Evolutionary conservation across 2,797 vertebrate genomes (phyloP), one percentile per base, ranked within the genome.

Genomic region (Morus bassanus): DNA sequence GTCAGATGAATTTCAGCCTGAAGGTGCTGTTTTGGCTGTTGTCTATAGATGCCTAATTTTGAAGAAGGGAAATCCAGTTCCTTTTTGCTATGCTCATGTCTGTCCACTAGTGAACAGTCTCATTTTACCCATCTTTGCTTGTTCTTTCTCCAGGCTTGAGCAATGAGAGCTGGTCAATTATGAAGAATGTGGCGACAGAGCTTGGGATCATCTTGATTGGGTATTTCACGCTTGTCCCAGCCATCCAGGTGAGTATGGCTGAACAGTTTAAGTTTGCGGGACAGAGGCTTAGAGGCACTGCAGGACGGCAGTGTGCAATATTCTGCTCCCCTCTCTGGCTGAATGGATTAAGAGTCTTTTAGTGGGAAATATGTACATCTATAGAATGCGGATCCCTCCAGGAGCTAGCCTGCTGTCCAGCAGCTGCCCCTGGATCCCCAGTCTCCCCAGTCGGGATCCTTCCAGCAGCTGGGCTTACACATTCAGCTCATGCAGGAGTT

Each of bases 131-230:
- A 3, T 21, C 35, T 65, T 11, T 45, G 48, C 10, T 0, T 8
- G 33, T 37, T 75, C 37, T 48, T 63, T 25, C 43, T 63, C 10
- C 97, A 99, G 99, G 99, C 87, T 97, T 99, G 28, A 99, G 99
- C 98, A 99, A 98, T 3, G 99, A 99, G 98, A 99, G 99, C 98
- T 99, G 99, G 99, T 99, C 98, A 41, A 99, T 99, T 92, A 99
- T 99, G 99, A 99, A 99, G 98, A 99, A 99, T 97, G 98, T 99
- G 99, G 99, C 99, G 3, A 99, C 99, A 0, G 99, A 99, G 92
- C 98, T 99, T 19, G 99, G 99, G 95, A 99, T 99, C 97, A 99
- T 99, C 93, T 98, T 99, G 75, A 99, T 99, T 5, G 99, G 99
- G 33, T 99, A 99, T 93, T 99, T 99, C 96, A 99, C 99, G 43